phyloP scores from a whole-genome alignment of 1,140 invertebrate species.

The Nebria ingens region DNA sequence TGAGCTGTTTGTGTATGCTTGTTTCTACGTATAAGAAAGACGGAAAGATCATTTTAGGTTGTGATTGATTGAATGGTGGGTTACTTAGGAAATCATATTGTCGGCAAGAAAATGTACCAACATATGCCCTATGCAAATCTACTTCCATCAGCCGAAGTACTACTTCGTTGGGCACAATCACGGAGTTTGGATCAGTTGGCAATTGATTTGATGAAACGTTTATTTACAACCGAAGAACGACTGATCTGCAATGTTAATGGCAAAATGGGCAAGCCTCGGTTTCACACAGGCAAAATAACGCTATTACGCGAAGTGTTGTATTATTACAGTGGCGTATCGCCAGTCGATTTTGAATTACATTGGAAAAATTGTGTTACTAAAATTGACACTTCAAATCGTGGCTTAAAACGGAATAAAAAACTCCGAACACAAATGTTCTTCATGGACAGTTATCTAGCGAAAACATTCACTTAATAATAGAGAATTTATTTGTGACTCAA shows the following conservation, averaged over 20 bases:
- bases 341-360: constrained; percentile 38
- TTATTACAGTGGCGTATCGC: constrained; percentile 35
- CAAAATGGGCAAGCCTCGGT: constrained; percentile 42
- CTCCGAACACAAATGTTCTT: constrained; percentile 1
- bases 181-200: constrained; percentile 41
- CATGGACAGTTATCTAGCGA: constrained; percentile 1
- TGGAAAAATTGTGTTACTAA: constrained; percentile 44
- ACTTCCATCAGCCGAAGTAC: constrained; percentile 36
- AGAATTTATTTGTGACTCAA: too few species aligned
- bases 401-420: constrained; percentile 32
- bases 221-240: constrained; percentile 40
- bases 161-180: constrained; percentile 38
- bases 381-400: constrained; percentile 42
- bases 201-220: constrained; percentile 41
- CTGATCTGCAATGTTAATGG: constrained; percentile 42
- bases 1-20: background rate
- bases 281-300: constrained; percentile 40
- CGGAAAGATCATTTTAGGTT: too few species aligned
- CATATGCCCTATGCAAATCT: constrained; percentile 39
- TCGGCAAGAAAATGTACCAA: constrained; percentile 28
- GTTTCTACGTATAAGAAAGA: too few species aligned
- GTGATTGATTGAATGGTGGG: background rate
- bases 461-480: constrained; percentile 3
- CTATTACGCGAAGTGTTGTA: constrained; percentile 38
- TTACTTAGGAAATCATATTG: background rate